These are phyloP conservation scores for Rhynchonycteris naso DNA, from an alignment of 2,797 vertebrate genomes.

Conservation along the genomic window DNA sequence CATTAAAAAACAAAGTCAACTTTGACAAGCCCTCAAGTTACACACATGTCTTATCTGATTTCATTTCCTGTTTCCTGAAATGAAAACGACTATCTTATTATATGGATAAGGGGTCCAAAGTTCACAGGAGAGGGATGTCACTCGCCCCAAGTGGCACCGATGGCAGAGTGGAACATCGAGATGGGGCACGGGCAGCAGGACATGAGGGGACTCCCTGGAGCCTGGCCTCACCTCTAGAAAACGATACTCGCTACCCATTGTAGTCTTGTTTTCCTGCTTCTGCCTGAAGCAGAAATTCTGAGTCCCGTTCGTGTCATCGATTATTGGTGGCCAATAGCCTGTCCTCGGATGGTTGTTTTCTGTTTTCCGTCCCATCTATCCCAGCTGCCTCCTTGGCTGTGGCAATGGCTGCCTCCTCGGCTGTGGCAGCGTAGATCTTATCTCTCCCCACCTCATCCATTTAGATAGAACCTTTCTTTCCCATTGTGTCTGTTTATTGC, in stretches of 20 bases:
- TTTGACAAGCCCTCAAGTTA: not conserved
- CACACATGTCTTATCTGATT: not conserved
- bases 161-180: not conserved
- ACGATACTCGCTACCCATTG: constrained; percentile 56
- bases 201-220: not conserved
- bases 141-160: not conserved
- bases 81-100: not conserved
- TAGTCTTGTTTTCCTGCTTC: constrained; percentile 72
- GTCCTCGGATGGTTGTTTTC: constrained; percentile 75
- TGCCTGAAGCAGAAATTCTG: constrained; percentile 74
- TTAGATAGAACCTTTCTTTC: constrained; percentile 82
- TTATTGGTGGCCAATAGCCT: constrained; percentile 77
- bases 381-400: constrained; percentile 79
- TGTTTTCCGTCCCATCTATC: constrained; percentile 12
- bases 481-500: constrained; percentile 82
- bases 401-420: constrained; percentile 75
- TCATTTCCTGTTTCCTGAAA: not conserved
- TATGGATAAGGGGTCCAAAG: not conserved
- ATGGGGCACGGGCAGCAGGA: not conserved
- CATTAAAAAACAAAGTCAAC: not conserved
- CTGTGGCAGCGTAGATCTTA: constrained; percentile 75
- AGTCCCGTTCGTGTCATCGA: constrained; percentile 71
- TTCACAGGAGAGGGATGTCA: not conserved
- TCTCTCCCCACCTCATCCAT: constrained; percentile 79
- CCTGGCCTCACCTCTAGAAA: constrained; percentile 57